A percentile compares a stretch with the other conserved stretches of the same genome.
phyloP scores from a whole-genome alignment of 2,113 vertebrate species.

The Plecotus auritus region DNA sequence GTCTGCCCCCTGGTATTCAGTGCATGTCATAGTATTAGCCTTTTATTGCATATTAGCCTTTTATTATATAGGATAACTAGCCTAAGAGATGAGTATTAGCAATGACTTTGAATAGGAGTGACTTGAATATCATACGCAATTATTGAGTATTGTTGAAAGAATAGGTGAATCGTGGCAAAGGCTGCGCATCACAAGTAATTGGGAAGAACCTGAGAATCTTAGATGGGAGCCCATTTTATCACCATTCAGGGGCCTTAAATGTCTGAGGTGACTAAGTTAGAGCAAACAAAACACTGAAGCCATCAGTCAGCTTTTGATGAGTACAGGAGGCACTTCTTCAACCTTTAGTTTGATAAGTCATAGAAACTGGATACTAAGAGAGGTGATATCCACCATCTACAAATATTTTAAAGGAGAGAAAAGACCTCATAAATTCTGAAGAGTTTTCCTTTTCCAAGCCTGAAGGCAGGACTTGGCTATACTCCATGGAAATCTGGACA shows the following conservation, averaged over 20 bases:
- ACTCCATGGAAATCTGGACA: no score
- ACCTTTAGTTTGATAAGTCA: not conserved
- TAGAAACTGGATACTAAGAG: not conserved
- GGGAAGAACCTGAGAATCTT: not conserved
- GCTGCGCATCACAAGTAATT: not conserved
- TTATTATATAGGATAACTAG: not conserved
- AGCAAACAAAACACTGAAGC: not conserved
- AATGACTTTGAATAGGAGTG: not conserved
- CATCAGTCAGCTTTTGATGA: not conserved
- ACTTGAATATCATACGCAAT: not conserved
- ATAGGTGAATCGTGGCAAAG: not conserved
- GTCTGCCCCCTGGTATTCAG: no score
- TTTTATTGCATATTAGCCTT: no score
- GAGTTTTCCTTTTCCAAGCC: not conserved
- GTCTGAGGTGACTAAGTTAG: not conserved
- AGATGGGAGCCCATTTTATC: not conserved
- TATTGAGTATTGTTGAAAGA: not conserved
- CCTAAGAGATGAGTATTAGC: not conserved
- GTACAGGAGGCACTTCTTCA: not conserved
- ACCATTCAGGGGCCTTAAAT: not conserved
- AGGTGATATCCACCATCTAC: not conserved
- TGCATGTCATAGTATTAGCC: no score
- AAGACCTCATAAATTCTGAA: not conserved
- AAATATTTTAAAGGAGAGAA: not conserved
- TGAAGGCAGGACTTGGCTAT: not conserved